These are phyloP conservation scores for Dipus sagitta DNA, from an alignment of 2,797 vertebrate genomes.

Conservation along the genomic window DNA sequence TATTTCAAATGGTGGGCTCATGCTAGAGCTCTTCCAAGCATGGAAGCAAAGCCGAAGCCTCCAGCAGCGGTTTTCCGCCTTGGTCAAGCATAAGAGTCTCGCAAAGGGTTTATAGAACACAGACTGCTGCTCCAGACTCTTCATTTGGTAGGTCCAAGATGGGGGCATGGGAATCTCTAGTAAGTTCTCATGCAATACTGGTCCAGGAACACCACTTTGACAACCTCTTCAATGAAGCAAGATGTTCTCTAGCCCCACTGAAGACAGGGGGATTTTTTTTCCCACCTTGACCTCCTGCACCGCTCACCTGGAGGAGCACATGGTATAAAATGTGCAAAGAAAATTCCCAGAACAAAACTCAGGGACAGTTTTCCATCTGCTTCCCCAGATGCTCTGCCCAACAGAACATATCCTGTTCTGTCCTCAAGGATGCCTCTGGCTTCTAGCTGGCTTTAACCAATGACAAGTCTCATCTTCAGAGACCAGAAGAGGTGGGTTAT, in stretches of 20 bases:
- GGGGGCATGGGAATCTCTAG: background rate
- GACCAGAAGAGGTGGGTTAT: background rate
- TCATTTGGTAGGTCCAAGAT: background rate
- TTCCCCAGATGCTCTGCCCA: background rate
- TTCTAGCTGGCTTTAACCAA: background rate
- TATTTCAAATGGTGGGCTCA: background rate
- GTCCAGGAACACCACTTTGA: background rate
- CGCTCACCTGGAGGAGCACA: background rate
- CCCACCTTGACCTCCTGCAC: background rate
- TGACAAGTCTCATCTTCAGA: background rate
- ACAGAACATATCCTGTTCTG: background rate
- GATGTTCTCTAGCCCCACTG: background rate
- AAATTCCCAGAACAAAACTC: background rate
- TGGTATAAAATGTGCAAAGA: background rate
- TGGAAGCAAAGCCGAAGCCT: background rate
- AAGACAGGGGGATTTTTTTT: background rate
- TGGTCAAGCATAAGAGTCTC: background rate
- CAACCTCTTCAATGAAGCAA: background rate
- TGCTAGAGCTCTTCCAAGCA: constrained; percentile 14
- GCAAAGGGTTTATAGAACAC: background rate
- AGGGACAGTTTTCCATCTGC: background rate
- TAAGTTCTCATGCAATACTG: background rate
- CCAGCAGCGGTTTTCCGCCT: background rate
- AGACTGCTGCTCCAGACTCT: background rate
- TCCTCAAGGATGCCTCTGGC: background rate